Conservation (phyloP, 2,888 invertebrate species). For the Aphodius sticticus region DNA sequence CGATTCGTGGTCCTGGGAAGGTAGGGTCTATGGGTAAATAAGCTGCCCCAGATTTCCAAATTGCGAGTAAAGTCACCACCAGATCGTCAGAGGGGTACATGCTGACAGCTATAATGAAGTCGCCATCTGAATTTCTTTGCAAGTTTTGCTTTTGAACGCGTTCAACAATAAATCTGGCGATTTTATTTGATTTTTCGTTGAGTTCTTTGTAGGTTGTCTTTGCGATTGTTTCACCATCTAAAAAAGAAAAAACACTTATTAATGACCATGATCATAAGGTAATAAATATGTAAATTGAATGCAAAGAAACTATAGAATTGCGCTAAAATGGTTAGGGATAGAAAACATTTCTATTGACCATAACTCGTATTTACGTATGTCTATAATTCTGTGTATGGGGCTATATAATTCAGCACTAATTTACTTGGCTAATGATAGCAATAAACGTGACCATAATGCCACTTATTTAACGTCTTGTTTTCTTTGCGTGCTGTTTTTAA, state of each 20-base stretch:
- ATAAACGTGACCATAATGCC: neutral
- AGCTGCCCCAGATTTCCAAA: slow-evolving; percentile 84
- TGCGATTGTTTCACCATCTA: slow-evolving; percentile 49
- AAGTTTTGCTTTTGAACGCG: slow-evolving; percentile 56
- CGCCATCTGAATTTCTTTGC: slow-evolving; percentile 70
- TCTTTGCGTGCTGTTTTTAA: neutral
- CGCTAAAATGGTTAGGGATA: neutral
- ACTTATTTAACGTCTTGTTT: neutral
- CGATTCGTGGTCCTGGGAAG: slow-evolving; percentile 74
- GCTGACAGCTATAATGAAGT: slow-evolving; percentile 79
- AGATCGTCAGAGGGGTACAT: slow-evolving; percentile 78
- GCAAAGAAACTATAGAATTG: slow-evolving; percentile 4
- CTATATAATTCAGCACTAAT: neutral
- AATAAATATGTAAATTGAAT: slow-evolving; percentile 6
- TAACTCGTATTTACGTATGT: neutral
- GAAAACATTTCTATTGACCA: neutral
- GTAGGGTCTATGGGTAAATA: slow-evolving; percentile 84
- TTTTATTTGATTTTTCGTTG: slow-evolving; percentile 65
- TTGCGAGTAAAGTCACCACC: slow-evolving; percentile 73
- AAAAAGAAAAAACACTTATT: slow-evolving; percentile 22
- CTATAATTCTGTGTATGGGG: neutral
- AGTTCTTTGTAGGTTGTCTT: slow-evolving; percentile 65
- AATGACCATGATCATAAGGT: neutral
- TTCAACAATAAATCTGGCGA: slow-evolving; percentile 65
- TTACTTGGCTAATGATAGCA: neutral